phyloP scores from a whole-genome alignment of 2,113 vertebrate species.

The Stigmatopora argus region DNA sequence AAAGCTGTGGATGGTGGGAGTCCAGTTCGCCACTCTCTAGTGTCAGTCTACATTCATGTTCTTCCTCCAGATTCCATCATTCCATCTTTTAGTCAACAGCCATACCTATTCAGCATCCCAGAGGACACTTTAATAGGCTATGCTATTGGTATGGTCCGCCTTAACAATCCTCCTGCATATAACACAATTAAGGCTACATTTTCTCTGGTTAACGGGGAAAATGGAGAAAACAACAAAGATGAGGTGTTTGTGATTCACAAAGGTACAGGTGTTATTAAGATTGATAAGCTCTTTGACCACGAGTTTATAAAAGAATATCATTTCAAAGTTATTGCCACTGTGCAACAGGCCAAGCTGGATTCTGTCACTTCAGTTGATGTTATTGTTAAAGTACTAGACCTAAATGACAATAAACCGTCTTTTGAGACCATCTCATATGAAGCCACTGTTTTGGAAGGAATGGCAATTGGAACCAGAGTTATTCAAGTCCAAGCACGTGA shows the following conservation, averaged over 20 bases:
- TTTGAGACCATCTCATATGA: slow-evolving; percentile 84
- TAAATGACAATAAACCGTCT: slow-evolving; percentile 91
- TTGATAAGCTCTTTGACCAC: slow-evolving; percentile 88
- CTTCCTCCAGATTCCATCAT: slow-evolving; percentile 79
- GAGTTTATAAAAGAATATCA: slow-evolving; percentile 76
- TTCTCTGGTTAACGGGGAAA: slow-evolving; percentile 80
- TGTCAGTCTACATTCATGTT: slow-evolving; percentile 92
- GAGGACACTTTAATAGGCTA: slow-evolving; percentile 86
- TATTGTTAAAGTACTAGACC: slow-evolving; percentile 83
- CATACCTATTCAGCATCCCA: slow-evolving; percentile 81
- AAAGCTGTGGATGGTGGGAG: slow-evolving; percentile 91
- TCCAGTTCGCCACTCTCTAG: slow-evolving; percentile 83
- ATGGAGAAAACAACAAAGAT: slow-evolving; percentile 82
- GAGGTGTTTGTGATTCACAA: slow-evolving; percentile 84
- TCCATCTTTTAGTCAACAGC: slow-evolving; percentile 83
- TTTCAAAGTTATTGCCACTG: slow-evolving; percentile 84
- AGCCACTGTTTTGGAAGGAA: slow-evolving; percentile 86
- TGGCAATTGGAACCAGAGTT: slow-evolving; percentile 83
- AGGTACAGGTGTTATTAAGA: slow-evolving; percentile 82
- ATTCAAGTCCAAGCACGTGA: slow-evolving; percentile 84
- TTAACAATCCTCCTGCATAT: slow-evolving; percentile 67
- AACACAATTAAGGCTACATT: slow-evolving; percentile 63
- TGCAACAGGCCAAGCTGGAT: slow-evolving; percentile 81
- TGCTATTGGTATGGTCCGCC: slow-evolving; percentile 77
- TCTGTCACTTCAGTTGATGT: slow-evolving; percentile 81